Base-by-base conservation (phyloP, 1,140 invertebrate species). In the Caenorhabditis tropicalis region DNA sequence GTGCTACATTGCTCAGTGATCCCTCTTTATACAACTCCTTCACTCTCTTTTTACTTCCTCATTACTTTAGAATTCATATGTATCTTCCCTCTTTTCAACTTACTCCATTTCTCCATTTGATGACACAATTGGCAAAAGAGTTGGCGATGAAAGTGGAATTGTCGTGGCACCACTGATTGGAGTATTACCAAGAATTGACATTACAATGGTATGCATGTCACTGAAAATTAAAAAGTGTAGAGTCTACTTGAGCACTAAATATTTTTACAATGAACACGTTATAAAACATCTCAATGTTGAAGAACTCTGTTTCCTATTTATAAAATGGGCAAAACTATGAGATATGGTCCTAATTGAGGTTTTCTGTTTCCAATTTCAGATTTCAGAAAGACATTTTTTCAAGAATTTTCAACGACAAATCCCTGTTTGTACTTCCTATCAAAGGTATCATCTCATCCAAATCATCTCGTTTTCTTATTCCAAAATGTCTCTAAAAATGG, bases 191-290 rank as follows among this genome's bases (percentile, higher is more conserved):
- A 70, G 19, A 36, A 70, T 36, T 19, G 60, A 70, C 60, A 70
- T 70, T 36, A 70, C 60, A n/a, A 70, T 70, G 2, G 60, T 70
- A 27, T 70, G 60, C 60, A 70, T 70, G 19, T 70, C 60, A 33
- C 60, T 70, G 60, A 36, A 70, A 51, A 51, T n/a, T n/a, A n/a
- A 51, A 51, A 51, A n/a, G 49, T 51, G 19, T 16, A 46, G n/a
- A n/a, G n/a, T n/a, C n/a, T n/a, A n/a, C n/a, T n/a, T n/a, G n/a
- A n/a, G n/a, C n/a, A n/a, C n/a, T n/a, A n/a, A n/a, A n/a, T n/a
- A n/a, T n/a, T n/a, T n/a, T n/a, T n/a, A n/a, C n/a, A n/a, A n/a
- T n/a, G n/a, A n/a, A n/a, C n/a, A n/a, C n/a, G n/a, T n/a, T n/a
- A n/a, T n/a, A n/a, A n/a, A n/a, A n/a, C n/a, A n/a, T n/a, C n/a